Conservation (phyloP, 1,140 invertebrate species). For the Papilio xuthus region DNA sequence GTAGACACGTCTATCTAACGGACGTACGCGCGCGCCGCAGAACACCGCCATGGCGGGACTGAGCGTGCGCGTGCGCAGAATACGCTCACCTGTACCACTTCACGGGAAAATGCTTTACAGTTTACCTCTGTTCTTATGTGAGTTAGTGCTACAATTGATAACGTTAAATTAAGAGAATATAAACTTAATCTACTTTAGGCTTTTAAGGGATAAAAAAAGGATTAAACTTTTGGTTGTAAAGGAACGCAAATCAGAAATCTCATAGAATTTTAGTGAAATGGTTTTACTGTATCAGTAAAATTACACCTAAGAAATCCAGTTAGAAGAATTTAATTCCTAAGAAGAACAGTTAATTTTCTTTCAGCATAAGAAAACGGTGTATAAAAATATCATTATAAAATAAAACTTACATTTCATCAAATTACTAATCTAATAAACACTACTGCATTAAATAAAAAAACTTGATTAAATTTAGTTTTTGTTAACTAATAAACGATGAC, state of each 20-base stretch:
- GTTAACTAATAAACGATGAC: background rate
- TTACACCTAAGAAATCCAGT: no score
- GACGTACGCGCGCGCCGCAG: constrained; percentile 76
- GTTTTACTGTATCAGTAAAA: no score
- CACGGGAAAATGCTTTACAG: background rate
- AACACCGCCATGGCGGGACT: constrained; percentile 78
- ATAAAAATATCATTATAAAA: background rate
- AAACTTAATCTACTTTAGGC: no score
- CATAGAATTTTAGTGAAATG: no score
- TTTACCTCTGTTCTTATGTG: background rate
- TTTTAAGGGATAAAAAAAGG: no score
- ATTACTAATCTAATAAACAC: constrained; percentile 6
- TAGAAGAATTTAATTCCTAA: no score
- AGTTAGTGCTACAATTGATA: no score
- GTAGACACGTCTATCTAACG: constrained; percentile 74
- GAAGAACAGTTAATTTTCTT: background rate
- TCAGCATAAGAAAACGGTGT: background rate
- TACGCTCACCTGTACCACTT: constrained; percentile 42
- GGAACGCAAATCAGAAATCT: no score
- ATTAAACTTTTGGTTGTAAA: no score
- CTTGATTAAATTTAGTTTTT: background rate
- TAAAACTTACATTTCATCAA: background rate
- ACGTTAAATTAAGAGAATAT: no score
- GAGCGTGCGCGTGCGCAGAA: constrained; percentile 53
- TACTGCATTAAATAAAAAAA: background rate